phyloP scores from a whole-genome alignment of 2,888 invertebrate genomes.

The Melanargia galathea region DNA sequence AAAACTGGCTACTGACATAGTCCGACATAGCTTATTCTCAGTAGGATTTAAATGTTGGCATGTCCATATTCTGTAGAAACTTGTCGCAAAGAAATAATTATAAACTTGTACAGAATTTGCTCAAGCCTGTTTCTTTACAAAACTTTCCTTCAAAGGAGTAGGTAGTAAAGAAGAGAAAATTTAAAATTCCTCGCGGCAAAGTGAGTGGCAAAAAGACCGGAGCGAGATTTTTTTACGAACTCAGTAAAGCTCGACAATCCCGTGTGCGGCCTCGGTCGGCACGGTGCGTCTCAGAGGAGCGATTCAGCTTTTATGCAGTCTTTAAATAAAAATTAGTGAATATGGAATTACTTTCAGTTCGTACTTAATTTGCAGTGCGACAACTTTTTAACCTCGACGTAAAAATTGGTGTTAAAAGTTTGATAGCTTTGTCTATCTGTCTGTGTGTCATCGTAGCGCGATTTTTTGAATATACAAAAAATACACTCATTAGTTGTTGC shows the following conservation, averaged over 20 bases:
- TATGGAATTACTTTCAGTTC: neutral
- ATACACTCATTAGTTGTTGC: no score
- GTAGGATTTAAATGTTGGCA: neutral
- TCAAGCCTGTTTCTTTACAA: constrained; percentile 6
- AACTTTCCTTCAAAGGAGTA: constrained; percentile 14
- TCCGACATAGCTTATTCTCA: neutral
- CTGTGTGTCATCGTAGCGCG: no score
- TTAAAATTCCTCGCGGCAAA: constrained; percentile 18
- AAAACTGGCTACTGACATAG: neutral
- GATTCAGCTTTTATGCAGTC: neutral
- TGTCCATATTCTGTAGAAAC: neutral
- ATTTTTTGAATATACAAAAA: no score
- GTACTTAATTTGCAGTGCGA: neutral
- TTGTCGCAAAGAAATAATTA: neutral
- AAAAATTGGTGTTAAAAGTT: neutral
- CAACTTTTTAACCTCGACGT: neutral
- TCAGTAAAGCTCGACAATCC: neutral
- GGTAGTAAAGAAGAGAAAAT: constrained; percentile 13
- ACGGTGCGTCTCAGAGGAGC: neutral
- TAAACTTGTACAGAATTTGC: constrained; percentile 1
- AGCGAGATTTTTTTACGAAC: neutral
- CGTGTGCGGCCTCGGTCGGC: neutral
- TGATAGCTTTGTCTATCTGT: no score
- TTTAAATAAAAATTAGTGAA: constrained; percentile 9
- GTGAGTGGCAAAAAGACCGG: neutral